A percentile compares a stretch with the other conserved stretches of the same genome.
These are phyloP conservation scores for Thamnophis elegans DNA, from an alignment of 2,797 vertebrate species.

Conservation along the genomic window DNA sequence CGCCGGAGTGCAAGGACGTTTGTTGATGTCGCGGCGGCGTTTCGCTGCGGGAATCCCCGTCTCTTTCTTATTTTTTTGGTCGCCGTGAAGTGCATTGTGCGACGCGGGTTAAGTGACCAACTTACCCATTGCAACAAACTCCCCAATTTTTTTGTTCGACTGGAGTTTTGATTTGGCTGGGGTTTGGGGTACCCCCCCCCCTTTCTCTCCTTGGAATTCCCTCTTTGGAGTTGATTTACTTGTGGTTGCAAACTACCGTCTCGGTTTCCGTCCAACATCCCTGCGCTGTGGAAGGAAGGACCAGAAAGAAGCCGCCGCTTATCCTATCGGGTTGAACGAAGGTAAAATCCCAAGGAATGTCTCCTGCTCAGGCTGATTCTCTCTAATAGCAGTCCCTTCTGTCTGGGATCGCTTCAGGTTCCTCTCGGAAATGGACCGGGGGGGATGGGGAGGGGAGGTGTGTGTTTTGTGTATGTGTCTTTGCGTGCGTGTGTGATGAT, in stretches of 20 bases:
- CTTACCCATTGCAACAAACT: background rate
- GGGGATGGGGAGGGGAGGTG: rapidly evolving
- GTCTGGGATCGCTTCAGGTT: background rate
- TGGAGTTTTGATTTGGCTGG: background rate
- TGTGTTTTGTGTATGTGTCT: no score
- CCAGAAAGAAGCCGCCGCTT: background rate
- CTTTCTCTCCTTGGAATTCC: background rate
- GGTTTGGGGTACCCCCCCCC: rapidly evolving
- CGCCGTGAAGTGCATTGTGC: background rate
- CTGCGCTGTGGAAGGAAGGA: background rate
- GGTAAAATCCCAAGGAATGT: background rate
- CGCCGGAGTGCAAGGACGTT: background rate
- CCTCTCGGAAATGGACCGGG: no score
- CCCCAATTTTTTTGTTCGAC: background rate
- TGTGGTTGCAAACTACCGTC: background rate
- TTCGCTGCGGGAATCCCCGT: no score
- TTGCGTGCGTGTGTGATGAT: background rate
- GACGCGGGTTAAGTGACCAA: background rate
- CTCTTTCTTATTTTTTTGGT: no score
- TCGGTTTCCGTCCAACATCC: background rate
- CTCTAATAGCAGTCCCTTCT: background rate
- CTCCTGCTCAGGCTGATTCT: no score
- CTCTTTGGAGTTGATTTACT: background rate
- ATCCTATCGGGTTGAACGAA: background rate
- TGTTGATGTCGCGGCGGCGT: background rate